Evolutionary conservation across 2,113 vertebrate species (phyloP).

Genomic region (Saccopteryx bilineata): DNA sequence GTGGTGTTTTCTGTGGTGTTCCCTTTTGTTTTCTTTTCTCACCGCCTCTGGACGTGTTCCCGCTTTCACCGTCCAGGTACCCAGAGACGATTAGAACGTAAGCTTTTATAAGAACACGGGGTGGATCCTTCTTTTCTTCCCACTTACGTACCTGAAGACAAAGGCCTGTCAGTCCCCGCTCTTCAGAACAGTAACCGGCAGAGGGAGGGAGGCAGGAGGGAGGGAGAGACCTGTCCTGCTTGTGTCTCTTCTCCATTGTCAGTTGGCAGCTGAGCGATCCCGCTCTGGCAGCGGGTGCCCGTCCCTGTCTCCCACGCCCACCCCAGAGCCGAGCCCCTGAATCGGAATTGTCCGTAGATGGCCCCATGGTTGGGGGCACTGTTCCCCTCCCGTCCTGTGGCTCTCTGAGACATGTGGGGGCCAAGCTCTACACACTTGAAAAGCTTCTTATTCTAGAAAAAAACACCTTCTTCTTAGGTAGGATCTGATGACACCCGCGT

Average conservation of each 20-base stretch:
- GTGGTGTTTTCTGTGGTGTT: background rate
- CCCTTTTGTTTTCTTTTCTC: background rate
- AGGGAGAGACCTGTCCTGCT: slow-evolving; percentile 65
- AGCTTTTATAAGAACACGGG: slow-evolving; percentile 72
- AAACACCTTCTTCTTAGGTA: background rate
- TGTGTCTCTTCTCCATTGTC: slow-evolving; percentile 70
- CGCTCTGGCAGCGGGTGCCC: background rate
- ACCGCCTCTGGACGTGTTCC: slow-evolving; percentile 61
- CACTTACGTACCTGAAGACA: slow-evolving; percentile 66
- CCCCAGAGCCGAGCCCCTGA: background rate
- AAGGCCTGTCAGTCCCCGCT: slow-evolving; percentile 80
- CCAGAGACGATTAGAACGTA: slow-evolving; percentile 76
- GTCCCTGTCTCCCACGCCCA: background rate
- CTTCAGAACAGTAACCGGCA: slow-evolving; percentile 74
- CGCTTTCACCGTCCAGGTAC: slow-evolving; percentile 75
- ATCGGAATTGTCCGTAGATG: background rate
- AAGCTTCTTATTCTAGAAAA: background rate
- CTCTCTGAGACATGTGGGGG: fast-evolving
- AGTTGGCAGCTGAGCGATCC: slow-evolving; percentile 74
- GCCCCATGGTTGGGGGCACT: fast-evolving
- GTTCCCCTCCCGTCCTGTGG: background rate
- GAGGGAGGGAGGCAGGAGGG: background rate
- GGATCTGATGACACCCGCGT: background rate
- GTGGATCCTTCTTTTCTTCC: slow-evolving; percentile 75
- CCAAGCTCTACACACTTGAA: background rate